Conservation (phyloP, 2,888 invertebrate species). For the Chalcis sispes region DNA sequence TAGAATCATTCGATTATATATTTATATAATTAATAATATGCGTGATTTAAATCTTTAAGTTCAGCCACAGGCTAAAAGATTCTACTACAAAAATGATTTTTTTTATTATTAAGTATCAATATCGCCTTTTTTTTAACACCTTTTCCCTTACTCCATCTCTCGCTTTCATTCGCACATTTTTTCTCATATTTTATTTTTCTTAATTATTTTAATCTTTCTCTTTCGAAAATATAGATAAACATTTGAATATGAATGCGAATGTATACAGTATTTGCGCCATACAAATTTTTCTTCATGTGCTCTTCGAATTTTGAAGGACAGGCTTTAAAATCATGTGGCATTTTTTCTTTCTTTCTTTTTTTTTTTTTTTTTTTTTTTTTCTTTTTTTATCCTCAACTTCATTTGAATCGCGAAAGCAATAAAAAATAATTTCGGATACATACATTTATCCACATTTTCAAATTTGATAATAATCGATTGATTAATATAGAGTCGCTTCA, state of each 20-base stretch:
- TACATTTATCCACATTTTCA: too few relatives aligned
- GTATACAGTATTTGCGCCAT: constrained; percentile 28
- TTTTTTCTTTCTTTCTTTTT: constrained; percentile 3
- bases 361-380: too few relatives aligned
- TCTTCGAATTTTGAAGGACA: constrained; percentile 39
- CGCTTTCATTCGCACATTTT: neutral
- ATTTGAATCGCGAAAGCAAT: too few relatives aligned
- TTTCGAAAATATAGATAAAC: constrained; percentile 37
- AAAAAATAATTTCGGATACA: too few relatives aligned
- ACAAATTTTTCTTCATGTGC: constrained; percentile 17
- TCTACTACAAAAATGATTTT: constrained; percentile 32
- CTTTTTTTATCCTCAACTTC: neutral
- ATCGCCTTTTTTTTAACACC: too few relatives aligned
- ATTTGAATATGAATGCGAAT: constrained; percentile 38
- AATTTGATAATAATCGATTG: too few relatives aligned
- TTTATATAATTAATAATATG: too few relatives aligned
- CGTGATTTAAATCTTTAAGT: too few relatives aligned
- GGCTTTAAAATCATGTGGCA: constrained; percentile 21
- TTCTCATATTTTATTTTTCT: neutral
- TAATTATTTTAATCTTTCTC: neutral
- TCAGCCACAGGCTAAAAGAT: constrained; percentile 26
- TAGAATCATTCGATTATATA: too few relatives aligned
- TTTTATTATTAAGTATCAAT: too few relatives aligned
- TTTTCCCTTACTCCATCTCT: too few relatives aligned
- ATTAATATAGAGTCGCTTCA: too few relatives aligned